Conservation (phyloP, 2,797 vertebrate species). For the Alosa sapidissima region DNA sequence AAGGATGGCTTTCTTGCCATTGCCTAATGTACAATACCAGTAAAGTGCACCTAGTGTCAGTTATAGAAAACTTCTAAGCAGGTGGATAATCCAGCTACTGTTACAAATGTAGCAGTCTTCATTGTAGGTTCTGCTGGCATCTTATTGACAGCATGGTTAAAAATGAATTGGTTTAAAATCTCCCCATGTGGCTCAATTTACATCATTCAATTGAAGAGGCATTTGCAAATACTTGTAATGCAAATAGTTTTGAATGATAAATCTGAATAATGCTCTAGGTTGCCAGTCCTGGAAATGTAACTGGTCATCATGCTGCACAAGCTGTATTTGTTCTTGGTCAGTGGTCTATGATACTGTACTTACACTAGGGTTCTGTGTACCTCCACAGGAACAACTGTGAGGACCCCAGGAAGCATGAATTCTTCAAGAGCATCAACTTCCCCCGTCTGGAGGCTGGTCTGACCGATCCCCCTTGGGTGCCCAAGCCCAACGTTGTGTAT, state of each 20-base stretch:
- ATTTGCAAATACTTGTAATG: background rate
- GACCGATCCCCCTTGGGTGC: conserved; percentile 84
- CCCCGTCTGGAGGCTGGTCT: conserved; percentile 88
- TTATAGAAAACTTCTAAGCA: background rate
- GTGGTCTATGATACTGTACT: background rate
- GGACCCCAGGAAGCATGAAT: conserved; percentile 87
- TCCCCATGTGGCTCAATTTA: too few relatives aligned
- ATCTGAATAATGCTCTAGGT: background rate
- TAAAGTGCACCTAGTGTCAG: background rate
- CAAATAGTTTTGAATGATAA: background rate
- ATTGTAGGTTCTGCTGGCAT: background rate
- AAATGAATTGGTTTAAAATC: background rate
- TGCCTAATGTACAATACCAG: too few relatives aligned
- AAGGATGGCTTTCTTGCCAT: background rate
- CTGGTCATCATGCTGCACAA: background rate
- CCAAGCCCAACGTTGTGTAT: conserved; percentile 91
- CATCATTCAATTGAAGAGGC: too few relatives aligned
- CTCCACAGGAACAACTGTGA: conserved; percentile 67
- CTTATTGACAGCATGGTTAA: background rate
- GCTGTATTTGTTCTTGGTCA: background rate
- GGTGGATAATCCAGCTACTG: background rate
- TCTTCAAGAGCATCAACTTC: conserved; percentile 92
- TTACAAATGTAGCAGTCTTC: background rate
- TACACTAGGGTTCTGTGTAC: background rate
- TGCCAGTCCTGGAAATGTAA: background rate